phyloP scores from a whole-genome alignment of 2,113 vertebrate genomes.

The Trinectes maculatus region DNA sequence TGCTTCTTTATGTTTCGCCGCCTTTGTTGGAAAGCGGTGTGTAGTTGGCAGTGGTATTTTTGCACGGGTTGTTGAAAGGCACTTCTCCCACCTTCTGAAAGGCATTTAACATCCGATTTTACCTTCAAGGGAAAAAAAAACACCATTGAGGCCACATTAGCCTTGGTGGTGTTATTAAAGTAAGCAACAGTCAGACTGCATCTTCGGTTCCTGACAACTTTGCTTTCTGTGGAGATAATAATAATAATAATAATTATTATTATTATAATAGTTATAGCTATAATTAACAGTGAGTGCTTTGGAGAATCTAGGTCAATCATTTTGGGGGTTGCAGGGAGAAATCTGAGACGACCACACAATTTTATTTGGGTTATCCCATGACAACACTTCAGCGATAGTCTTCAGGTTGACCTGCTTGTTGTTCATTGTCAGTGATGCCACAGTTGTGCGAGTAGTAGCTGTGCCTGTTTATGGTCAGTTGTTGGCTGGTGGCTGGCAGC shows the following conservation, averaged over 20 bases:
- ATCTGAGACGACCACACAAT: no score
- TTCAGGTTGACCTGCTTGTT: no score
- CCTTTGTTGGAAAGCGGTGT: constrained; percentile 50
- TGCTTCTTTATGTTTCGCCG: constrained; percentile 52
- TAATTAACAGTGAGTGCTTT: no score
- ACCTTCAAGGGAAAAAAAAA: constrained; percentile 19
- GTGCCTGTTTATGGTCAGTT: constrained; percentile 46
- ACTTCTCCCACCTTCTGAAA: constrained; percentile 27
- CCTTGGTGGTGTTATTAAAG: constrained; percentile 25
- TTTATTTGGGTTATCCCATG: no score
- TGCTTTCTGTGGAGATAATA: no score
- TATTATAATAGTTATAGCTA: no score
- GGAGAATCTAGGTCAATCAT: no score
- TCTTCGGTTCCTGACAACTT: no score
- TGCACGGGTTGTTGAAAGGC: constrained; percentile 44
- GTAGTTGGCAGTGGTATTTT: constrained; percentile 43
- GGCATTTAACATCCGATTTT: constrained; percentile 17
- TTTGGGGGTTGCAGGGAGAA: no score
- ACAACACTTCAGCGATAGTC: no score
- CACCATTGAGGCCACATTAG: constrained; percentile 28
- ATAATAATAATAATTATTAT: no score
- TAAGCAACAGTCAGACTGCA: no score
- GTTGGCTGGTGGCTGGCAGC: constrained; percentile 40
- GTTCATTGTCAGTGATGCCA: constrained; percentile 8
- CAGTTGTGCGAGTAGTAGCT: constrained; percentile 28